Evolutionary conservation across 1,140 invertebrate genomes (phyloP).

Genomic region (Laupala kohalensis): DNA sequence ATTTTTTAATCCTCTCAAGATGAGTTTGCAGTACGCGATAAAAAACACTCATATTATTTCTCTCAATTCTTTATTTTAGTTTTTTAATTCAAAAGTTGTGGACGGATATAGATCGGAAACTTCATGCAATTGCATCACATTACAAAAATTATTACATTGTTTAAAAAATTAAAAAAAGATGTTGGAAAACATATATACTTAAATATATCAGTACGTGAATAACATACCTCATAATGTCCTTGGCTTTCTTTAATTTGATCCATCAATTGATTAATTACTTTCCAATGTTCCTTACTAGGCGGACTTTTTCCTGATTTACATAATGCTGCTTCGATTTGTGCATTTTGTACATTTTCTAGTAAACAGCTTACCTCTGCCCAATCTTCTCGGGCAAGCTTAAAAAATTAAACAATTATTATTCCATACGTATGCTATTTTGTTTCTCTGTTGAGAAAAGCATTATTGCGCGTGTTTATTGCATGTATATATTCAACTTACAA

Average conservation of each 20-base stretch:
- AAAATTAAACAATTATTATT: no score
- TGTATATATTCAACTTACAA: not conserved
- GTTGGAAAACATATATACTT: no score
- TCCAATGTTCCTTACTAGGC: not conserved
- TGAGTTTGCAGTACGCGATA: no score
- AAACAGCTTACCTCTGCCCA: not conserved
- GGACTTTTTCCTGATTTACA: not conserved
- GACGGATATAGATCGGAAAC: no score
- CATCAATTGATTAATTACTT: not conserved
- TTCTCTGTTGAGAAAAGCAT: no score
- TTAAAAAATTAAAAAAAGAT: not conserved
- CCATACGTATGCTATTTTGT: no score
- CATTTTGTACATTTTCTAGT: not conserved
- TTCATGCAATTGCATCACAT: no score
- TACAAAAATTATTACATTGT: not conserved
- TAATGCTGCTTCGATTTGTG: not conserved
- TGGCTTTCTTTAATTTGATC: not conserved
- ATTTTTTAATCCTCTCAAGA: no score
- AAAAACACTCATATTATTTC: no score
- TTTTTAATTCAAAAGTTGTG: no score
- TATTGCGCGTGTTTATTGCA: no score
- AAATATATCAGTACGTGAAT: not conserved
- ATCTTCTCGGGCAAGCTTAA: not conserved
- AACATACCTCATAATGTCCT: not conserved
- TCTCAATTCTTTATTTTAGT: no score